Conservation (phyloP, 2,888 invertebrate genomes). For the Rotaria sp. region DNA sequence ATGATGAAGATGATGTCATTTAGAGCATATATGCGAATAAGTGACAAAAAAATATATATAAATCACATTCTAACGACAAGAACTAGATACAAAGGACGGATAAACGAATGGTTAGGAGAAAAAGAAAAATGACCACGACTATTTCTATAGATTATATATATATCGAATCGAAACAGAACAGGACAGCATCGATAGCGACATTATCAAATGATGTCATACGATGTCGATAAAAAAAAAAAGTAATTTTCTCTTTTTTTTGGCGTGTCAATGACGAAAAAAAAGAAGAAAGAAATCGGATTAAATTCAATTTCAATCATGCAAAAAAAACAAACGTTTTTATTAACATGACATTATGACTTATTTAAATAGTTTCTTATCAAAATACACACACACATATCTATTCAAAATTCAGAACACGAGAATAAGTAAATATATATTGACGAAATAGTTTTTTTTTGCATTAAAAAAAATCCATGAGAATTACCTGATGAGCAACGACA, state of each 20-base stretch:
- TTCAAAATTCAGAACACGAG: not conserved
- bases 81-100: not conserved
- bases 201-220: constrained; percentile 5
- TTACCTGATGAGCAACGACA: not conserved
- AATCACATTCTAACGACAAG: not conserved
- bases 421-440: not conserved
- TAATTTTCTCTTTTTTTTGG: not conserved
- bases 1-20: constrained; percentile 3
- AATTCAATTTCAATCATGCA: not conserved
- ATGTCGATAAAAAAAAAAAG: not conserved
- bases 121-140: constrained; percentile 4
- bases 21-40: not conserved
- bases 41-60: not conserved
- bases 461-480: not conserved
- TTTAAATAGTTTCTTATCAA: not conserved
- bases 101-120: not conserved
- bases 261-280: not conserved
- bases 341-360: not conserved
- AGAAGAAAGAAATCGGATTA: not conserved
- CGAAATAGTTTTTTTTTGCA: not conserved
- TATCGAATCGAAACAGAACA: constrained; percentile 5
- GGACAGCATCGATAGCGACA: not conserved
- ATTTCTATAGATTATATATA: not conserved
- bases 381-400: not conserved
- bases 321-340: not conserved